Evolutionary conservation across 2,888 invertebrate genomes (phyloP).

Genomic region (Spialia ferax): DNA sequence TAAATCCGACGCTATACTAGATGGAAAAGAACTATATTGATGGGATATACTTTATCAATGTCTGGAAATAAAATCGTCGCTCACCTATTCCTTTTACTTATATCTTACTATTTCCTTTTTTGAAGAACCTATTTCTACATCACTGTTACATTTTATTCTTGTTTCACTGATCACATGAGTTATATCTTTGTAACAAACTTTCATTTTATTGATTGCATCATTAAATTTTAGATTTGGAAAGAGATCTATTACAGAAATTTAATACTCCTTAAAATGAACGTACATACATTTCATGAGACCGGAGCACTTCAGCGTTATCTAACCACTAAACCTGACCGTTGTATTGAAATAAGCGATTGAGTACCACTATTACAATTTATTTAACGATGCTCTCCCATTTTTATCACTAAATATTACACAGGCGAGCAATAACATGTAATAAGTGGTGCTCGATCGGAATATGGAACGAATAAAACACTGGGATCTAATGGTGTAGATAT

Average conservation of each 20-base stretch:
- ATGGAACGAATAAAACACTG: conserved; percentile 57
- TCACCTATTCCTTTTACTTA: conserved; percentile 39
- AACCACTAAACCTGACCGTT: conserved; percentile 36
- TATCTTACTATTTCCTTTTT: background rate
- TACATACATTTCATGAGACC: conserved; percentile 23
- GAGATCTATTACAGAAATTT: conserved; percentile 6
- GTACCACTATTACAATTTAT: conserved; percentile 54
- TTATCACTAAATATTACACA: conserved; percentile 70
- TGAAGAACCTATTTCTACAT: no score
- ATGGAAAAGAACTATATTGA: conserved; percentile 69
- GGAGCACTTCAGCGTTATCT: conserved; percentile 33
- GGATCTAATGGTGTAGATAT: conserved; percentile 64
- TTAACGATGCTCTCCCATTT: conserved; percentile 63
- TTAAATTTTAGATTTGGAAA: conserved; percentile 7
- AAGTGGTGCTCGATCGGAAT: conserved; percentile 63
- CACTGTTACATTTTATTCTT: background rate
- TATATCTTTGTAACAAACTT: background rate
- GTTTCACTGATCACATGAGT: background rate
- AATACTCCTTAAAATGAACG: conserved; percentile 13
- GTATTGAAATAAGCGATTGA: conserved; percentile 41
- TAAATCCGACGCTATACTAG: conserved; percentile 66
- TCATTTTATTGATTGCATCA: conserved; percentile 11
- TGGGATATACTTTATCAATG: conserved; percentile 76
- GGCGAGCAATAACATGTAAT: conserved; percentile 62
- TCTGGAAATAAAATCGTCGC: conserved; percentile 53